Conservation (phyloP, 2,113 vertebrate genomes). For the Hippocampus barbouri region DNA sequence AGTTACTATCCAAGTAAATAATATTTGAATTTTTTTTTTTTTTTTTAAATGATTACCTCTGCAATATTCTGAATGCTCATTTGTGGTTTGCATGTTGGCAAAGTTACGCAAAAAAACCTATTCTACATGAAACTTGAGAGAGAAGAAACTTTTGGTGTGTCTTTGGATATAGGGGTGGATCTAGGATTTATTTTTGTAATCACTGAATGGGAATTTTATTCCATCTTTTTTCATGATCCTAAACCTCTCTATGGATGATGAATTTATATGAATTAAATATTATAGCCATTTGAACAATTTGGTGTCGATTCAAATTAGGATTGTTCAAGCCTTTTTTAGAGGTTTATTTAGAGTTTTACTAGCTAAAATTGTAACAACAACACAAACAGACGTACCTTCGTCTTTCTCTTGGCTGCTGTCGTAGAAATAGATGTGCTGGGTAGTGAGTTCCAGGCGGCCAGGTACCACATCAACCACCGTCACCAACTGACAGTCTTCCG, state of each 20-base stretch:
- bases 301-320: neutral
- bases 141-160: neutral
- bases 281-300: too few species aligned
- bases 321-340: neutral
- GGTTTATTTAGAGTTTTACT: neutral
- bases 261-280: neutral
- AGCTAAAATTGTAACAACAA: neutral
- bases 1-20: too few species aligned
- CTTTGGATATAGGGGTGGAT: neutral
- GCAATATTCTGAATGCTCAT: neutral
- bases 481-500: conserved; percentile 92
- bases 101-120: neutral
- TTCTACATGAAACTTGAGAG: neutral
- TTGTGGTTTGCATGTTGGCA: neutral
- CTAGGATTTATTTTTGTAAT: neutral
- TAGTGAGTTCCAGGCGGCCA: conserved; percentile 92
- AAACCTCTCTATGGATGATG: neutral
- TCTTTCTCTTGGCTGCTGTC: conserved; percentile 91
- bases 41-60: neutral
- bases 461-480: conserved; percentile 87
- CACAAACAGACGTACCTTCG: conserved; percentile 74
- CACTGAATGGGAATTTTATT: too few species aligned
- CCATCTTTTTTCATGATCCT: neutral
- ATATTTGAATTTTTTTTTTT: too few species aligned
- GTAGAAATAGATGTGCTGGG: conserved; percentile 93